Conservation (phyloP, 2,888 invertebrate genomes). For the Melanchra persicariae region DNA sequence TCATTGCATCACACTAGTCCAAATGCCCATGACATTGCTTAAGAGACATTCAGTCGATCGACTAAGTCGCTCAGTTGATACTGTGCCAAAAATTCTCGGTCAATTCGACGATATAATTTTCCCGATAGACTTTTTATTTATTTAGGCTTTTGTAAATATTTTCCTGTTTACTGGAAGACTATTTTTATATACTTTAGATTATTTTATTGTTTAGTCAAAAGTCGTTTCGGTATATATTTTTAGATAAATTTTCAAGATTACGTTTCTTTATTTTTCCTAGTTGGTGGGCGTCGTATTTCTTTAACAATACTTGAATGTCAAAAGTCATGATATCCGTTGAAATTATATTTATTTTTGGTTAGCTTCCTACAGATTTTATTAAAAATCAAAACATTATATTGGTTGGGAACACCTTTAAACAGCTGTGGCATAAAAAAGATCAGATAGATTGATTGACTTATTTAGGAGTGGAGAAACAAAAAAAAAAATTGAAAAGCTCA, state of each 20-base stretch:
- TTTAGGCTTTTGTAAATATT: constrained; percentile 10
- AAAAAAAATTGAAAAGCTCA: too few species aligned
- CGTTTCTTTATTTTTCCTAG: not conserved
- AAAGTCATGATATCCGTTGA: too few species aligned
- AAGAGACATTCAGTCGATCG: constrained; percentile 6
- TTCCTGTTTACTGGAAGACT: not conserved
- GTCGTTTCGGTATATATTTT: not conserved
- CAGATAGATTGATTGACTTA: too few species aligned
- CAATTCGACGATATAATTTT: constrained; percentile 3
- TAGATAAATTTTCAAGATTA: not conserved
- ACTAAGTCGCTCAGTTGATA: constrained; percentile 26
- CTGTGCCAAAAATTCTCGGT: constrained; percentile 34
- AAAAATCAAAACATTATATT: not conserved
- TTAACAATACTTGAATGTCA: not conserved
- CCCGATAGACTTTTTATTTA: constrained; percentile 26
- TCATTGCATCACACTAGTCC: not conserved
- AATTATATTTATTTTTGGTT: not conserved
- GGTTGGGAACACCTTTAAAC: not conserved
- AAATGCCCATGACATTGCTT: constrained; percentile 28
- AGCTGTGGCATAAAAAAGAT: too few species aligned
- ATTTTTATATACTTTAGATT: constrained; percentile 19
- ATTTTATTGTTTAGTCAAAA: not conserved
- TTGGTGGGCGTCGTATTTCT: not conserved
- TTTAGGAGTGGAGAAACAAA: not conserved
- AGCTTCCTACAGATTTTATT: not conserved